Percentiles rank a stretch among this genome's conserved stretches.
These are phyloP conservation scores for Aplodontia rufa DNA, from an alignment of 2,113 vertebrate genomes.

Conservation along the genomic window DNA sequence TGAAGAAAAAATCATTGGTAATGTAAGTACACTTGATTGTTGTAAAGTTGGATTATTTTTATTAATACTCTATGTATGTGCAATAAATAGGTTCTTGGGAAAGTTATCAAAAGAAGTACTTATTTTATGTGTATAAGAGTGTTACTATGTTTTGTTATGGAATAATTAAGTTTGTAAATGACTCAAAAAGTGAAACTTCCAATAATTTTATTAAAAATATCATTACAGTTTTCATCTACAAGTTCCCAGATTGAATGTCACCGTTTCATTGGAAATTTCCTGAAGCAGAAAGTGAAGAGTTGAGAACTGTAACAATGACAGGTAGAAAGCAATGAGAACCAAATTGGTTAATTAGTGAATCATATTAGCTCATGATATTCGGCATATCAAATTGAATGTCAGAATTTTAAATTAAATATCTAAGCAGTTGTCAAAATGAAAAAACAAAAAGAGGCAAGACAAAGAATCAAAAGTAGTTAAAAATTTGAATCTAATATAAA, in stretches of 20 bases:
- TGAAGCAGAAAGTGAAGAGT: slow-evolving; percentile 32
- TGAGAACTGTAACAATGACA: background rate
- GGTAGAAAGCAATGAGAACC: background rate
- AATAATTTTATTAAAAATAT: background rate
- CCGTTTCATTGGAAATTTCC: slow-evolving; percentile 38
- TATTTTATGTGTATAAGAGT: background rate
- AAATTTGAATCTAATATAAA: background rate
- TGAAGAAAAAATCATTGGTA: background rate
- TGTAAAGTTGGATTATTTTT: background rate
- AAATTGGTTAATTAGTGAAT: slow-evolving; percentile 43
- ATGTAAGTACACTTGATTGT: background rate
- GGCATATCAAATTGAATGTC: background rate
- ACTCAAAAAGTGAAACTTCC: slow-evolving; percentile 10
- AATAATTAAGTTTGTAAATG: background rate
- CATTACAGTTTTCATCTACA: slow-evolving; percentile 17
- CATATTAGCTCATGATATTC: slow-evolving; percentile 7
- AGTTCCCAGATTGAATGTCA: background rate
- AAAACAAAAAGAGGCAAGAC: background rate
- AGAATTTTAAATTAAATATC: slow-evolving; percentile 5
- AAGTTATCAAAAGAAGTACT: background rate
- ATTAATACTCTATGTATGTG: background rate
- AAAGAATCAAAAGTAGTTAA: background rate
- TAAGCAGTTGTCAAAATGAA: slow-evolving; percentile 28
- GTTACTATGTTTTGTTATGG: background rate
- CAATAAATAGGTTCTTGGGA: background rate